These are phyloP conservation scores for Gavialis gangeticus DNA, from an alignment of 2,113 vertebrate species.

Conservation along the genomic window DNA sequence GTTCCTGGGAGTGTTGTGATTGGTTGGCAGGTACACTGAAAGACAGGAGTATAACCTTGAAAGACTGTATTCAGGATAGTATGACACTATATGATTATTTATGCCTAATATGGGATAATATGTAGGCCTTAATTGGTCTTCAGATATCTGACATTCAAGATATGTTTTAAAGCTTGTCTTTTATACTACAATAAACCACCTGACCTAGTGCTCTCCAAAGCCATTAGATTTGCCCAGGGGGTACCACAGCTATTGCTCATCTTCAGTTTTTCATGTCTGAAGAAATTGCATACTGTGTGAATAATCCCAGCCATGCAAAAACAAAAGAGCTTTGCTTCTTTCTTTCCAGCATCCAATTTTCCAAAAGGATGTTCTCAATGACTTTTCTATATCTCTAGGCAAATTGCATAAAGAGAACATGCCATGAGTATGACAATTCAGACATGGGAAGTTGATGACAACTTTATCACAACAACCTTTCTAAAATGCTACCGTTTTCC, in stretches of 20 bases:
- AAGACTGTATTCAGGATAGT: not conserved
- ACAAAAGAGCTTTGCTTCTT: not conserved
- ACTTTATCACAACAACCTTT: not conserved
- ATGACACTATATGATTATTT: not conserved
- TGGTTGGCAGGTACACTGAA: not conserved
- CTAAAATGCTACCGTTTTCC: not conserved
- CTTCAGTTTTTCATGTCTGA: not conserved
- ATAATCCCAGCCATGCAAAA: constrained; percentile 13
- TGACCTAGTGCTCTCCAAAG: constrained; percentile 9
- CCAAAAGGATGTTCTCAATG: not conserved
- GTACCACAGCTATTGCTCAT: not conserved
- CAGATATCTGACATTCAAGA: not conserved
- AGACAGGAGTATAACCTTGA: not conserved
- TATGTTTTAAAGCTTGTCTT: not conserved
- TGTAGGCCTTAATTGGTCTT: not conserved
- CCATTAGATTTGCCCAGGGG: not conserved
- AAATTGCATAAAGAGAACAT: not conserved
- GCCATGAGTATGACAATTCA: not conserved
- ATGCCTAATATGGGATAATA: not conserved
- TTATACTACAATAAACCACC: constrained; percentile 13
- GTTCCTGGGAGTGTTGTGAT: not conserved
- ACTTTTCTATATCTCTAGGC: not conserved
- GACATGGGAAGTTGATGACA: not conserved
- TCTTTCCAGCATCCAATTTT: not conserved
- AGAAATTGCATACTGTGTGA: not conserved